These are phyloP conservation scores for Morbakka virulenta DNA, from an alignment of 30 jellyfish, hydroid and myxozoan genomes.

Conservation along the genomic window DNA sequence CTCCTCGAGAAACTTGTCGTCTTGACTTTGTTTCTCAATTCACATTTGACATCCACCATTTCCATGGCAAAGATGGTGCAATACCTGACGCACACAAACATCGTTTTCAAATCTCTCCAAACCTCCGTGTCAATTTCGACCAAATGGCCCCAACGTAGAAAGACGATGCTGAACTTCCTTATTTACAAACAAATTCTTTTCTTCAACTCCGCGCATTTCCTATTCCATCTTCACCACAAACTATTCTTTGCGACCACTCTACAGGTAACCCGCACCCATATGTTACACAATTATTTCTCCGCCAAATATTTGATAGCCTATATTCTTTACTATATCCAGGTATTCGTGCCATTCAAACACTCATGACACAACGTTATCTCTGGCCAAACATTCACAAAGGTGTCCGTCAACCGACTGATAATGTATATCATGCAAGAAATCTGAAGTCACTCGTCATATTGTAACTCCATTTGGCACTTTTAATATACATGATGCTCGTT, in stretches of 20 bases:
- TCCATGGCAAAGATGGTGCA: background rate
- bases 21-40: slow-evolving; percentile 29
- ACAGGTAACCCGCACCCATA: background rate
- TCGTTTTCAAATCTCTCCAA: too few relatives aligned
- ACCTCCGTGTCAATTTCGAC: slow-evolving; percentile 1
- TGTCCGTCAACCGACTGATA: slow-evolving; percentile 21
- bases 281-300: background rate
- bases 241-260: background rate
- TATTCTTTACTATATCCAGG: slow-evolving; percentile 18
- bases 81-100: slow-evolving; percentile 61
- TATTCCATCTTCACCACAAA: background rate
- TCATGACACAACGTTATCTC: background rate
- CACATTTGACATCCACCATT: slow-evolving; percentile 23
- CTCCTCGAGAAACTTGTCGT: slow-evolving; percentile 35
- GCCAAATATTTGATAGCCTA: background rate
- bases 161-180: slow-evolving; percentile 2
- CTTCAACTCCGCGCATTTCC: slow-evolving; percentile 4
- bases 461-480: background rate
- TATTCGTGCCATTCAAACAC: slow-evolving; percentile 27
- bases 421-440: slow-evolving; percentile 21
- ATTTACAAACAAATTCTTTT: background rate
- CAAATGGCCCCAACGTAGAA: background rate
- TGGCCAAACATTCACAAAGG: slow-evolving; percentile 49
- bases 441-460: slow-evolving; percentile 17
- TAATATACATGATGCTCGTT: slow-evolving; percentile 6